phyloP scores from a whole-genome alignment of 2,113 vertebrate species.

The Brachirus orientalis region DNA sequence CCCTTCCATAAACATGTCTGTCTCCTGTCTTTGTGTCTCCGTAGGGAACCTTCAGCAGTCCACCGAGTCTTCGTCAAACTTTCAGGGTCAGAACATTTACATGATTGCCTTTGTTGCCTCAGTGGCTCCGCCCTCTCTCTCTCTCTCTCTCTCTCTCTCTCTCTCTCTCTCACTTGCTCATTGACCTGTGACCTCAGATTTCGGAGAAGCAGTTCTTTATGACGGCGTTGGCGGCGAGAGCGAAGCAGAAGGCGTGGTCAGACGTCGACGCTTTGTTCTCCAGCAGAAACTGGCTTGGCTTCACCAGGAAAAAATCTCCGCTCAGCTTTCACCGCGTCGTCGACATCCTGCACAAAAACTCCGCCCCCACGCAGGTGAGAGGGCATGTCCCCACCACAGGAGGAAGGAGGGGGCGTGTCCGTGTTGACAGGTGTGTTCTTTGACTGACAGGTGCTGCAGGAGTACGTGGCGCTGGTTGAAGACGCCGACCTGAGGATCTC shows the following conservation, averaged over 20 bases:
- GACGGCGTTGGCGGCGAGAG: conserved; percentile 90
- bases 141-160: too few relatives aligned
- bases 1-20: too few relatives aligned
- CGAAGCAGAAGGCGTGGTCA: conserved; percentile 91
- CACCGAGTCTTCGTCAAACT: conserved; percentile 91
- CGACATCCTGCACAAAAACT: conserved; percentile 94
- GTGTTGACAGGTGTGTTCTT: background rate
- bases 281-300: conserved; percentile 96
- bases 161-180: too few relatives aligned
- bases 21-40: background rate
- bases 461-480: conserved; percentile 90
- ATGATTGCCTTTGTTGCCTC: background rate
- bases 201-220: conserved; percentile 94
- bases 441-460: conserved; percentile 86
- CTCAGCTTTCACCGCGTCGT: conserved; percentile 93
- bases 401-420: background rate
- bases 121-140: background rate
- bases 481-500: conserved; percentile 87
- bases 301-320: conserved; percentile 91
- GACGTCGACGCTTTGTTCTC: conserved; percentile 94
- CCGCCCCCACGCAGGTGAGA: conserved; percentile 88
- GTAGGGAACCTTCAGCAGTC: conserved; percentile 94
- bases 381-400: background rate
- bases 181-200: conserved; percentile 82
- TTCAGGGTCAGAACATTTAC: conserved; percentile 86